Evolutionary conservation across 1,140 invertebrate genomes (phyloP), one percentile per base, ranked within the genome.

Genomic region (Papilio aristodemus): DNA sequence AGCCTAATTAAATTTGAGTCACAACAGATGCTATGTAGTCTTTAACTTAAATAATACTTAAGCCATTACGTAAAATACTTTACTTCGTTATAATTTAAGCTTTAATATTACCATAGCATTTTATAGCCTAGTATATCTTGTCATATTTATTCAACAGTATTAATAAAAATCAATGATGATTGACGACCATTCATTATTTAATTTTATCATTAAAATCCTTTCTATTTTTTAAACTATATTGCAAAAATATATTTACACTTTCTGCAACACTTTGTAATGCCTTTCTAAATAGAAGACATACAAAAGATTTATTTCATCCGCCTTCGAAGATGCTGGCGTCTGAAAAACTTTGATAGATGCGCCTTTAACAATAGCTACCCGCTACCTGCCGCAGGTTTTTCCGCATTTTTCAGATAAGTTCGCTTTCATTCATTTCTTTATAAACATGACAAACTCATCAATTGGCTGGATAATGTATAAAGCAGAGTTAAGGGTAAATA

Each of bases 291-390:
- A 22, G 46, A 32, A 32, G 2, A 32, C 19, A 11, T 22, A 50
- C 46, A 50, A 50, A 50, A 22, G 19, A 39, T 43, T 43, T 43
- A 13, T 54, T 22, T 13, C 46, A 13, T 39, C 17, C 59, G 36
- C 32, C 32, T 37, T 38, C 36, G 36, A 62, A 62, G 36, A 50
- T n/a, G 43, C 13, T 13, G 13, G 4, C n/a, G 9, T 17, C 17
- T 32, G 14, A 62, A 58, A 62, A 62, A 38, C 59, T 62, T 62
- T 62, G 59, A 62, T 62, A 62, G 36, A 62, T 62, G 59, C 59
- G 32, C 32, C 32, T 62, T 62, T 39, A 62, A 62, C 59, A 62
- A 62, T 62, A 17, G 59, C 14, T 62, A 27, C 54, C 22, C 36
- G 58, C 14, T 22, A 39, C 58, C 58, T 59, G 32, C n/a, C 14